Evolutionary conservation across 2,888 invertebrate species (phyloP).

Genomic region (Hypselothyrea guttata): DNA sequence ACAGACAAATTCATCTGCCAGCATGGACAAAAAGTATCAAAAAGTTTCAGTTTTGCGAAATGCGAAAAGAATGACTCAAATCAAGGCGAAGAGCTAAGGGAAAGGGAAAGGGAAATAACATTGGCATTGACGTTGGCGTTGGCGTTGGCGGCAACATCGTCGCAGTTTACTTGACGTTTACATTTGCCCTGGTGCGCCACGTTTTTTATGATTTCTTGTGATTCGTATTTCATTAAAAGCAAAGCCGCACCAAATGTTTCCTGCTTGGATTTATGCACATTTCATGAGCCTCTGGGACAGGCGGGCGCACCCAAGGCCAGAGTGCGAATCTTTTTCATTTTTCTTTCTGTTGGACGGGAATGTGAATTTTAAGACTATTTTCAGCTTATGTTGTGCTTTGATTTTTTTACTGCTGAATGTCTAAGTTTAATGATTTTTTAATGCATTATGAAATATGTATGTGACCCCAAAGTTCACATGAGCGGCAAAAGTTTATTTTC

Average conservation of each 20-base stretch:
- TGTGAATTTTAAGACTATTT: conserved; percentile 16
- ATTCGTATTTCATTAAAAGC: conserved; percentile 69
- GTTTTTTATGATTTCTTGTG: conserved; percentile 59
- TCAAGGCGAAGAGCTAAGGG: conserved; percentile 11
- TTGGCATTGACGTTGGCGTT: too few relatives aligned
- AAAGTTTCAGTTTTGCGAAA: conserved; percentile 69
- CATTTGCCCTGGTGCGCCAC: conserved; percentile 45
- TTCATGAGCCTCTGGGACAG: conserved; percentile 48
- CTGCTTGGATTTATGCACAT: conserved; percentile 57
- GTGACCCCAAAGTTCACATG: conserved; percentile 10
- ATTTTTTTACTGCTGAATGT: conserved; percentile 13
- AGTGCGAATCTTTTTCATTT: background rate
- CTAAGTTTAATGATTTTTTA: background rate
- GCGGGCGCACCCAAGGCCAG: conserved; percentile 1
- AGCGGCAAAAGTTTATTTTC: background rate
- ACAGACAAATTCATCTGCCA: conserved; percentile 70
- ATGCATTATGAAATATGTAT: conserved; percentile 13
- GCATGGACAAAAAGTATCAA: conserved; percentile 52
- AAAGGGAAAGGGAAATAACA: background rate
- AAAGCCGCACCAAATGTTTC: conserved; percentile 56
- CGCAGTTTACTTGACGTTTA: conserved; percentile 60
- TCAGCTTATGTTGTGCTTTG: conserved; percentile 22
- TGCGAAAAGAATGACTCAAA: conserved; percentile 58
- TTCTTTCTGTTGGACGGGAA: background rate
- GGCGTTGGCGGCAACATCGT: conserved; percentile 16